phyloP scores from a whole-genome alignment of 2,888 invertebrate genomes.

The Hofmannophila pseudospretella region DNA sequence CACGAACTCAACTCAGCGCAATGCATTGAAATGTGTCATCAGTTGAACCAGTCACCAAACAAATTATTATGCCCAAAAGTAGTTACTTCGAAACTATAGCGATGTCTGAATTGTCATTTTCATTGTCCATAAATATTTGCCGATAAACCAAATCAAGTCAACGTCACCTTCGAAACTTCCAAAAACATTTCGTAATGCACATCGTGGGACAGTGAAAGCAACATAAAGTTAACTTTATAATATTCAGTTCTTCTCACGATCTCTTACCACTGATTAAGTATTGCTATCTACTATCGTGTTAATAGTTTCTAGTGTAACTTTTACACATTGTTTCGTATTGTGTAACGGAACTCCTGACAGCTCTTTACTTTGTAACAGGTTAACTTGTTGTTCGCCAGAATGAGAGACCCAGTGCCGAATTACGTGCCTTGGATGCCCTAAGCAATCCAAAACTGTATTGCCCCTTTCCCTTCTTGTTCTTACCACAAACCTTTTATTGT shows the following conservation, averaged over 20 bases:
- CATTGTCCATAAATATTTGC: conserved; percentile 16
- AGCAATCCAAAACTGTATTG: too few relatives aligned
- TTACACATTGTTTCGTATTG: conserved; percentile 11
- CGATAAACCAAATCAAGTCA: conserved; percentile 19
- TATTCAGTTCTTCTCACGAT: conserved; percentile 55
- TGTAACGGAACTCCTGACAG: neutral
- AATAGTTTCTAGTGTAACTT: conserved; percentile 23
- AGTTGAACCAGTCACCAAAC: too few relatives aligned
- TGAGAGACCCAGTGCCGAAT: too few relatives aligned
- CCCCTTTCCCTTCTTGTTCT: too few relatives aligned
- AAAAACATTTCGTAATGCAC: conserved; percentile 8
- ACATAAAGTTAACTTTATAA: conserved; percentile 30
- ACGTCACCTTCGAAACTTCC: conserved; percentile 10
- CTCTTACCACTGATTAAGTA: conserved; percentile 34
- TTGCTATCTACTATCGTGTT: conserved; percentile 24
- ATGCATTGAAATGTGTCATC: too few relatives aligned
- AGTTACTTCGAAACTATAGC: too few relatives aligned
- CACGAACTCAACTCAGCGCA: too few relatives aligned
- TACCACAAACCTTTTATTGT: too few relatives aligned
- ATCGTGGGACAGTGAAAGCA: conserved; percentile 62
- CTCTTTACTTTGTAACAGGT: neutral
- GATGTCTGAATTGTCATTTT: too few relatives aligned
- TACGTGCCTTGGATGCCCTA: too few relatives aligned
- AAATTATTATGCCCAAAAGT: too few relatives aligned
- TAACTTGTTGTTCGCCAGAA: too few relatives aligned